phyloP scores from a whole-genome alignment of 2,888 invertebrate species.

The Eremobia ochroleuca region DNA sequence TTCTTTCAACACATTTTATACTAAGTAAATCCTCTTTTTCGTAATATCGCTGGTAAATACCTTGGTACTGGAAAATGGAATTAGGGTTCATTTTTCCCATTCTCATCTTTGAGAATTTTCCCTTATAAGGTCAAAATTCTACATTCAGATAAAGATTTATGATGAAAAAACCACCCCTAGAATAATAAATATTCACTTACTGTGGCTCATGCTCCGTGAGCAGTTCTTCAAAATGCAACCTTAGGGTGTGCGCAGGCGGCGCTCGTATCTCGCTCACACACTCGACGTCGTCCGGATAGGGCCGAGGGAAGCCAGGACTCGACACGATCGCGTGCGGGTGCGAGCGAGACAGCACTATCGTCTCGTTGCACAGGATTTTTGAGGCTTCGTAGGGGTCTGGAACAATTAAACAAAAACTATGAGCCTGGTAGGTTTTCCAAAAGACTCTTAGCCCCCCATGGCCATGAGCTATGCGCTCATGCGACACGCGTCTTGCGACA shows the following conservation, averaged over 20 bases:
- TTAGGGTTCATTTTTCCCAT: not conserved
- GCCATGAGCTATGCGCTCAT: not conserved
- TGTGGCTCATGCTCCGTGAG: constrained; percentile 94
- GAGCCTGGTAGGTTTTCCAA: not conserved
- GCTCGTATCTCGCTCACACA: constrained; percentile 94
- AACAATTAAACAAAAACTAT: constrained; percentile 62
- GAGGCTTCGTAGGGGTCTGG: constrained; percentile 86
- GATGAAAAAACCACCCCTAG: not conserved
- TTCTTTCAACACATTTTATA: not conserved
- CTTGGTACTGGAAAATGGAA: not conserved
- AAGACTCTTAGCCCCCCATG: not conserved
- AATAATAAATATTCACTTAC: constrained; percentile 87
- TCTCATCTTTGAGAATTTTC: not conserved
- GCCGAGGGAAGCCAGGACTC: constrained; percentile 95
- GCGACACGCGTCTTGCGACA: not conserved
- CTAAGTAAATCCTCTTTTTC: not conserved
- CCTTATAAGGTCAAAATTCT: not conserved
- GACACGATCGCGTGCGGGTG: constrained; percentile 93
- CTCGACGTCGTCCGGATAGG: constrained; percentile 94
- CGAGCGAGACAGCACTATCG: constrained; percentile 92
- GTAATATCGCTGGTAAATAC: too few species aligned
- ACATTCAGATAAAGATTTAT: not conserved
- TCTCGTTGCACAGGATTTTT: constrained; percentile 92
- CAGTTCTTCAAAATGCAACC: constrained; percentile 94
- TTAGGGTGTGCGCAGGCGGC: constrained; percentile 93